Conservation (phyloP, 2,113 vertebrate genomes). For the Mohoua ochrocephala region DNA sequence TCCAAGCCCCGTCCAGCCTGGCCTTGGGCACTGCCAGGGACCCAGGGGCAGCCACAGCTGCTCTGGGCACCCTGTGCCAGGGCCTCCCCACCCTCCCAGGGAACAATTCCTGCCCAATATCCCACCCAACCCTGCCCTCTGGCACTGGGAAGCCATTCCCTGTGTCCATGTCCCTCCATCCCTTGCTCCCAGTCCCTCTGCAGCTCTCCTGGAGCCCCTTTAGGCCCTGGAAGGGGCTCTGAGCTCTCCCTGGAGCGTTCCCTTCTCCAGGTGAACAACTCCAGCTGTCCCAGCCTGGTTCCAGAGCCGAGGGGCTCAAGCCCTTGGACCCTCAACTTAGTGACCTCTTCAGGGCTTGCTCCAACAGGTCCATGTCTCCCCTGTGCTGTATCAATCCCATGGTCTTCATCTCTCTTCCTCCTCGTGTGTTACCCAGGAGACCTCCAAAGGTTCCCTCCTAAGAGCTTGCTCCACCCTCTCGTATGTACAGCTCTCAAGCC, state of each 20-base stretch:
- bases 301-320: neutral
- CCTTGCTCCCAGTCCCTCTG: neutral
- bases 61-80: neutral
- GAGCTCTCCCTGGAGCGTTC: neutral
- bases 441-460: neutral
- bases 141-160: neutral
- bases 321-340: too few relatives aligned
- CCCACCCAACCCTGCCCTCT: accelerated
- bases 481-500: neutral
- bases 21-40: neutral
- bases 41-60: neutral
- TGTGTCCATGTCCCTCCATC: neutral
- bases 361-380: neutral
- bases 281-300: neutral
- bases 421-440: neutral
- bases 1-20: accelerated
- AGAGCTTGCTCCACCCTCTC: neutral
- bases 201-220: neutral
- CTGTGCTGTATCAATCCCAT: accelerated
- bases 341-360: neutral
- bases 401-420: neutral
- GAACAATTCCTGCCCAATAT: accelerated
- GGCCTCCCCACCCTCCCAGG: accelerated
- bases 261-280: neutral
- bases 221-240: accelerated